Conservation (phyloP, 2,113 vertebrate genomes). For the Triplophysa rosa region DNA sequence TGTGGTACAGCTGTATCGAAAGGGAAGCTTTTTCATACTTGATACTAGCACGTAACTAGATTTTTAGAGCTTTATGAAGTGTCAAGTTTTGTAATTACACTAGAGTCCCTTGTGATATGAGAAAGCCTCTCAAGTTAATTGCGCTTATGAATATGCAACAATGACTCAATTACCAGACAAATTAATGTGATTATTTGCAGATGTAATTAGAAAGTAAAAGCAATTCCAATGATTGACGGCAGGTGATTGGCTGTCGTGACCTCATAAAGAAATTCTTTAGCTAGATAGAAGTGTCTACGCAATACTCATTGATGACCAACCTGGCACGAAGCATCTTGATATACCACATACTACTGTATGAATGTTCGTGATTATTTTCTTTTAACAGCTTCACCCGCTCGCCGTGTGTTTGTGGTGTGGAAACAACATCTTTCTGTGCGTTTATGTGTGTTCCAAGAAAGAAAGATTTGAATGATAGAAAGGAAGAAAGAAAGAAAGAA, state of each 20-base stretch:
- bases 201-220: not conserved
- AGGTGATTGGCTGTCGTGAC: not conserved
- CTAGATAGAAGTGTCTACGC: not conserved
- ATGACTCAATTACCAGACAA: not conserved
- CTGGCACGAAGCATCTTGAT: too few relatives aligned
- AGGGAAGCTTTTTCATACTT: too few relatives aligned
- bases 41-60: not conserved
- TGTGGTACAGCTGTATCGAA: not conserved
- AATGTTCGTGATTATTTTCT: too few relatives aligned
- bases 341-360: too few relatives aligned
- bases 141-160: not conserved
- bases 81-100: not conserved
- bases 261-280: not conserved
- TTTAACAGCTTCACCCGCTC: too few relatives aligned
- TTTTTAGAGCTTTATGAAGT: not conserved
- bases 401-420: too few relatives aligned
- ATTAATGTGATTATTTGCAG: slow-evolving; percentile 6
- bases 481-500: too few relatives aligned
- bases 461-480: too few relatives aligned
- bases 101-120: not conserved
- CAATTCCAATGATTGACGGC: slow-evolving; percentile 19
- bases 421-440: too few relatives aligned
- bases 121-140: not conserved
- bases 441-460: too few relatives aligned
- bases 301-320: not conserved